Percentiles rank a stretch among this genome's conserved stretches.
phyloP scores from a whole-genome alignment of 2,888 invertebrate genomes.

The Empis livida region DNA sequence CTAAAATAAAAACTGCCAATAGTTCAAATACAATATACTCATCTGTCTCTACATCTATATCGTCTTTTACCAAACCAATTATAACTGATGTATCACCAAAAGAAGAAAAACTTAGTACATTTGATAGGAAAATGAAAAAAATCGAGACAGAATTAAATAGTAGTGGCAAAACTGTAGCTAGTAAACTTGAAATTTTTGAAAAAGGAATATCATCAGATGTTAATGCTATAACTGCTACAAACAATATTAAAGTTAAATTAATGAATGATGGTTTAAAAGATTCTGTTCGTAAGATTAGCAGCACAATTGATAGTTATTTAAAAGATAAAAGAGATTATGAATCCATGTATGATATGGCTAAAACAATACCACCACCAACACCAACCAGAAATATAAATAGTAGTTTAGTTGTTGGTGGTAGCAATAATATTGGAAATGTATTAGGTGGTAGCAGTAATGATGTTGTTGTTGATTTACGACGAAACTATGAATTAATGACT shows the following conservation, averaged over 20 bases:
- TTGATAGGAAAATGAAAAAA: constrained; percentile 25
- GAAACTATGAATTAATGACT: constrained; percentile 20
- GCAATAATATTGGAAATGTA: neutral
- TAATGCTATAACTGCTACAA: neutral
- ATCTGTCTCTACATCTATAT: constrained; percentile 8
- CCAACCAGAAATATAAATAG: constrained; percentile 24
- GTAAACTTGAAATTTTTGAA: constrained; percentile 31
- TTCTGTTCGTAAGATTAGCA: constrained; percentile 35
- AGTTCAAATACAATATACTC: constrained; percentile 9
- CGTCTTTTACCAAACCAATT: constrained; percentile 12
- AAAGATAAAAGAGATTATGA: constrained; percentile 35
- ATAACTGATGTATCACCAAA: constrained; percentile 1
- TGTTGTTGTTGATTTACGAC: constrained; percentile 3
- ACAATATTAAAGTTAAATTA: neutral
- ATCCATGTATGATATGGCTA: constrained; percentile 27
- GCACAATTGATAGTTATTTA: constrained; percentile 34
- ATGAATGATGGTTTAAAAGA: constrained; percentile 28
- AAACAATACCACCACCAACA: constrained; percentile 21
- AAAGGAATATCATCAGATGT: constrained; percentile 10
- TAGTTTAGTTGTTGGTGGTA: neutral
- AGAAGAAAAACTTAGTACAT: constrained; percentile 19
- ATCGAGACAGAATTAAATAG: constrained; percentile 20
- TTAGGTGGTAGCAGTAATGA: constrained; percentile 1
- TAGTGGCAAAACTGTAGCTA: constrained; percentile 15
- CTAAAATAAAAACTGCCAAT: constrained; percentile 5